Evolutionary conservation across 2,888 invertebrate genomes (phyloP), one percentile per base, ranked within the genome.

Genomic region (Loripinus fragilis): DNA sequence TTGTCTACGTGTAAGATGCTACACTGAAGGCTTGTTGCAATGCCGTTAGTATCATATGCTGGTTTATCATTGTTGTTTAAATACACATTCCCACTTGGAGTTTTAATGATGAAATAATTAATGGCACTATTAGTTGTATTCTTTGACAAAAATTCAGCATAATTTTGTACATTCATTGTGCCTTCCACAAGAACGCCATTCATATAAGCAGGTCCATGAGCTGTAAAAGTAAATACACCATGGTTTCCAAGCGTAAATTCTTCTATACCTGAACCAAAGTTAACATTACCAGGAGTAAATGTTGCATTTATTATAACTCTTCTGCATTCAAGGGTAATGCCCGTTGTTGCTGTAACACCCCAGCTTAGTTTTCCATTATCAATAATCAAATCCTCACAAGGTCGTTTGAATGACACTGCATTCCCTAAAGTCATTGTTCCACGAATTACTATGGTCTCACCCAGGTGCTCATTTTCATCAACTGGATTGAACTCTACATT

Each of bases 221-320:
- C 81, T 10, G 70, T 76, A 35, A 87, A 70, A 10, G 52, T 71
- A 65, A 86, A 85, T n/a, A 64, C 64, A 7, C 89, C 89, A 64
- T 64, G 38, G 3, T 78, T 52, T 10, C 86, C 88, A 17, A 89
- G 76, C 2, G 71, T 48, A 0, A 85, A 70, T 55, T 68, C 67
- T 23, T 78, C 71, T n/a, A 85, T 68, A 33, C 86, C 86, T 0
- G 20, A 28, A 30, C 83, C 87, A 66, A 87, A 85, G 17, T 77
- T 74, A 7, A 89, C 74, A 17, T 30, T 76, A 15, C 84, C 85
- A 8, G 86, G 83, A 17, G 78, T 60, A 71, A 88, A 86, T 5
- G 50, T 35, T 17, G 83, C 85, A 74, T 89, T 86, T 25, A 89
- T 83, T 64, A 78, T 78, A 17, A 89, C 82, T n/a, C 48, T 69